Conservation (phyloP, 2,113 vertebrate genomes). For the Grallaria varia region DNA sequence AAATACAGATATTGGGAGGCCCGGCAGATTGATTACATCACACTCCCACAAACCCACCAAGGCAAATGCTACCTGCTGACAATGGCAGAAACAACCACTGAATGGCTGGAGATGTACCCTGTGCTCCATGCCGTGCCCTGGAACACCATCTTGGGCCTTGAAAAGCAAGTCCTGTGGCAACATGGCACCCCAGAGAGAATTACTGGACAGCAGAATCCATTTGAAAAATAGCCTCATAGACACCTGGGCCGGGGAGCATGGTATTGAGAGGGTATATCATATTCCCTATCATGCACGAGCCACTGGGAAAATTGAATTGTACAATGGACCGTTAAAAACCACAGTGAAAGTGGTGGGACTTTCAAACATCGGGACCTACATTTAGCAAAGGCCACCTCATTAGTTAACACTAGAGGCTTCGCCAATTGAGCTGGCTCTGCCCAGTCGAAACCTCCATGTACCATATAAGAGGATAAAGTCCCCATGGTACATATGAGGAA, state of each 20-base stretch:
- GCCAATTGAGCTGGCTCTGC: fast-evolving
- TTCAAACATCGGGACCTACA: not conserved
- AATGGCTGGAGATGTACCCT: not conserved
- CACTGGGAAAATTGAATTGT: not conserved
- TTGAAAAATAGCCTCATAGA: not conserved
- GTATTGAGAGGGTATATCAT: no score
- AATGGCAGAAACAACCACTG: fast-evolving
- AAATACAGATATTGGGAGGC: not conserved
- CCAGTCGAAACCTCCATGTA: not conserved
- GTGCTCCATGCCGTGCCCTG: not conserved
- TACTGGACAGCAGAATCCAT: no score
- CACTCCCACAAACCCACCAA: fast-evolving
- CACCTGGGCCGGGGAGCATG: fast-evolving
- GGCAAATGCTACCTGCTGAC: fast-evolving
- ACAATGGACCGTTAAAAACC: not conserved
- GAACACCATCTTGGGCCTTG: not conserved
- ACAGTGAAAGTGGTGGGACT: not conserved
- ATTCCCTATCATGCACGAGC: not conserved
- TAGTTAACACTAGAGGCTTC: not conserved
- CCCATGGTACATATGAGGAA: not conserved
- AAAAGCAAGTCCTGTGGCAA: not conserved
- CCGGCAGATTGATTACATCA: not conserved
- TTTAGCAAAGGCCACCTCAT: not conserved
- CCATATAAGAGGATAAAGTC: not conserved
- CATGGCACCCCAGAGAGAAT: not conserved